Percentiles rank a stretch among this genome's conserved stretches.
These are phyloP conservation scores for Saccostrea cuccullata DNA, from an alignment of 1,140 invertebrate genomes.

Conservation along the genomic window DNA sequence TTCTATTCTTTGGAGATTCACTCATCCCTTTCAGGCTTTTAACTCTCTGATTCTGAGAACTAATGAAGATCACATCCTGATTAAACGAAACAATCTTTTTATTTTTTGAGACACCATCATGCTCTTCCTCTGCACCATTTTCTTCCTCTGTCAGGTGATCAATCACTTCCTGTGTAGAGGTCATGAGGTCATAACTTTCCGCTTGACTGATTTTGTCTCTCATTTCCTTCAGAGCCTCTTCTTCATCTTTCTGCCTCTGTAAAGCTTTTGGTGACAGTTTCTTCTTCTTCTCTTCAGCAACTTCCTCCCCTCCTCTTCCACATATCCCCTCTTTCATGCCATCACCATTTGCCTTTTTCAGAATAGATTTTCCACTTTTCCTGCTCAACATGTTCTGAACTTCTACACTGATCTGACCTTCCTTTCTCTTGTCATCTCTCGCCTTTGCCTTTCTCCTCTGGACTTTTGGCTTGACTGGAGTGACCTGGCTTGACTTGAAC, in stretches of 20 bases:
- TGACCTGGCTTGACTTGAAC: constrained; percentile 63
- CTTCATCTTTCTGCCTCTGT: constrained; percentile 7
- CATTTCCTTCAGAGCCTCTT: constrained; percentile 55
- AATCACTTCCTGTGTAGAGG: constrained; percentile 67
- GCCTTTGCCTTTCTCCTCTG: constrained; percentile 52
- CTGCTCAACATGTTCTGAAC: background rate
- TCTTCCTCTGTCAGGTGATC: constrained; percentile 49
- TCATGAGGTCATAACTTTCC: constrained; percentile 70
- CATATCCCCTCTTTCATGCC: background rate
- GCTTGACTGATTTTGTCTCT: constrained; percentile 65
- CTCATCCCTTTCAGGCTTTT: background rate
- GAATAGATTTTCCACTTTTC: constrained; percentile 21
- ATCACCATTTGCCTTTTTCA: background rate
- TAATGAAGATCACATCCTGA: background rate
- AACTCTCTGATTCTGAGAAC: background rate
- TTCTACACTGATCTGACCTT: background rate
- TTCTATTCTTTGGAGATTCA: background rate
- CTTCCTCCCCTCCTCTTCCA: background rate
- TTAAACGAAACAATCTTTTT: background rate
- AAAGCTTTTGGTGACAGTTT: constrained; percentile 34
- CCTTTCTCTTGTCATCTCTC: constrained; percentile 34
- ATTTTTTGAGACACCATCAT: background rate
- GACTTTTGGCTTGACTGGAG: constrained; percentile 49
- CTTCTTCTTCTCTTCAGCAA: constrained; percentile 14
- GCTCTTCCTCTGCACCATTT: background rate